phyloP scores from a whole-genome alignment of 2,113 vertebrate genomes.

The Limanda limanda region DNA sequence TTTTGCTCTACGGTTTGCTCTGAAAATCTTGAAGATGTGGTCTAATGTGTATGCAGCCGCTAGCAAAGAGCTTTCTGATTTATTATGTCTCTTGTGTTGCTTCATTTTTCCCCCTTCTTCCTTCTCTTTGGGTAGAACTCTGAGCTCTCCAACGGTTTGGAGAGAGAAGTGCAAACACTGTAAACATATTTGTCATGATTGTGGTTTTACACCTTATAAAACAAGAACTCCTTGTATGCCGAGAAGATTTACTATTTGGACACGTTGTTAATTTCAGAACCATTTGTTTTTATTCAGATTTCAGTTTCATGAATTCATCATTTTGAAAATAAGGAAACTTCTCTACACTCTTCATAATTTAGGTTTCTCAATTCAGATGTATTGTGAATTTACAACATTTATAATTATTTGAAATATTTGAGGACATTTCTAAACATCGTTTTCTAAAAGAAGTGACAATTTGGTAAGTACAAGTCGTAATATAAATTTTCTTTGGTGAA shows the following conservation, averaged over 20 bases:
- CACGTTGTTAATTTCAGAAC: background rate
- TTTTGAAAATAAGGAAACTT: background rate
- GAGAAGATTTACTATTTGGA: background rate
- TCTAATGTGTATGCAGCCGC: constrained; percentile 99
- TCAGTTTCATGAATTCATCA: background rate
- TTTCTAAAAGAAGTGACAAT: constrained; percentile 14
- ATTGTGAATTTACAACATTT: too few species aligned
- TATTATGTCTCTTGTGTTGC: constrained; percentile 85
- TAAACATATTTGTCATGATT: constrained; percentile 44
- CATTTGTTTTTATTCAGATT: too few species aligned
- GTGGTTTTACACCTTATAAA: constrained; percentile 37
- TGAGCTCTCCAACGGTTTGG: constrained; percentile 39
- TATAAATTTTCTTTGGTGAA: constrained; percentile 22
- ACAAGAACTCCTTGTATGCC: background rate
- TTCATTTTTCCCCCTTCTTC: constrained; percentile 42
- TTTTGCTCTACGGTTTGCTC: constrained; percentile 96
- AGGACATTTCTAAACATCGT: background rate
- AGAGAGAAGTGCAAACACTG: constrained; percentile 39
- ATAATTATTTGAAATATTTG: constrained; percentile 7
- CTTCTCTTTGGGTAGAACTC: constrained; percentile 58
- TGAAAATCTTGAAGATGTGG: constrained; percentile 98
- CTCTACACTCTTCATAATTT: too few species aligned
- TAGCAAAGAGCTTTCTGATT: constrained; percentile 95
- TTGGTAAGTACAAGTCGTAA: constrained; percentile 25
- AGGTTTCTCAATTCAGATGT: too few species aligned